These are phyloP conservation scores for Catharus minimus DNA, from an alignment of 2,113 vertebrate genomes.

Conservation along the genomic window DNA sequence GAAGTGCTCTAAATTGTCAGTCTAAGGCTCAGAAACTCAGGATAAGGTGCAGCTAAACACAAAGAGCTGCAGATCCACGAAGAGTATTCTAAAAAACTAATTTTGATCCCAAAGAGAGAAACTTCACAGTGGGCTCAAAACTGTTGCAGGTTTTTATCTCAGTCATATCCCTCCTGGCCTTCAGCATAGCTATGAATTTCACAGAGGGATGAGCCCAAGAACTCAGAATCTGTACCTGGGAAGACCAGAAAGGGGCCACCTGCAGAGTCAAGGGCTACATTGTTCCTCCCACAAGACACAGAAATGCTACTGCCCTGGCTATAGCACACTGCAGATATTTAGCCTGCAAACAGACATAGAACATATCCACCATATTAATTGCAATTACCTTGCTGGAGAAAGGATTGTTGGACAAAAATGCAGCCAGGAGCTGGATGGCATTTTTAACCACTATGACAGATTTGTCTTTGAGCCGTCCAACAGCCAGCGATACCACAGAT, in stretches of 20 bases:
- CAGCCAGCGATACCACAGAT: conserved; percentile 85
- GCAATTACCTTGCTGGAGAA: conserved; percentile 91
- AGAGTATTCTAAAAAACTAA: neutral
- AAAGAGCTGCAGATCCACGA: neutral
- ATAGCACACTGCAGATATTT: neutral
- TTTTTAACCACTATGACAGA: conserved; percentile 91
- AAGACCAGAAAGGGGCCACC: neutral
- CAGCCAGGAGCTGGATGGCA: conserved; percentile 92
- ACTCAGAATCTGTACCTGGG: neutral
- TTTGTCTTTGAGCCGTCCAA: conserved; percentile 90
- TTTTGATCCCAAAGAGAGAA: neutral
- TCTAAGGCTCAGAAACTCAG: neutral
- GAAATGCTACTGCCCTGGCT: neutral
- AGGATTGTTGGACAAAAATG: conserved; percentile 93
- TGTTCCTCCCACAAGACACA: neutral
- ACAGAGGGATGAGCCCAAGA: neutral
- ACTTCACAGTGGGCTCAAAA: neutral
- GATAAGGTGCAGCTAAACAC: neutral
- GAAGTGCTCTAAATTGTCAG: neutral
- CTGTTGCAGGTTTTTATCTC: neutral
- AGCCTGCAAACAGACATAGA: neutral
- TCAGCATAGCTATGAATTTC: neutral
- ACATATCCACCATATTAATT: fast-evolving
- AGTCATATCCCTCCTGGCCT: neutral
- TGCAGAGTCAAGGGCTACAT: neutral